Percentiles rank a stretch among this genome's conserved stretches.
These are phyloP conservation scores for Chrysomallon squamiferum DNA, from an alignment of 1,140 invertebrate genomes.

Conservation along the genomic window DNA sequence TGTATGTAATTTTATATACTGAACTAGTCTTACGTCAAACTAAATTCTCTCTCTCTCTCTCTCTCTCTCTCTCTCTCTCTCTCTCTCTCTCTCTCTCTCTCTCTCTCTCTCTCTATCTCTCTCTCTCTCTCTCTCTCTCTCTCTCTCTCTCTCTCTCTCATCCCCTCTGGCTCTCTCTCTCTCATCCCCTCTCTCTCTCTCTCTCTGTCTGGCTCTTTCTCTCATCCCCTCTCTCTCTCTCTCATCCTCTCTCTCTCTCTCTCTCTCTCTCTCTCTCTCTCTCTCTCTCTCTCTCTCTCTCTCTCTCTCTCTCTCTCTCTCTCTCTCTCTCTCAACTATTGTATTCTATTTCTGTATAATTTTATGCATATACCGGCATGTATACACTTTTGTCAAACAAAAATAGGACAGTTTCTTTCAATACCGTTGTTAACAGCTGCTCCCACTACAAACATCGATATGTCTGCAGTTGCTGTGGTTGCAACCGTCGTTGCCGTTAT, in stretches of 20 bases:
- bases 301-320: not conserved
- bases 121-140: not conserved
- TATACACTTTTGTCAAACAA: too few species aligned
- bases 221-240: not conserved
- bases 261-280: not conserved
- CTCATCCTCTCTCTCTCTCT: not conserved
- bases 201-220: not conserved
- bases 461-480: too few species aligned
- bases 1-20: not conserved
- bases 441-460: too few species aligned
- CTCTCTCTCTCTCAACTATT: not conserved
- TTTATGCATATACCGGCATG: too few species aligned
- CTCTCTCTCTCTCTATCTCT: conserved; percentile 2
- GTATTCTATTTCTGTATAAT: not conserved
- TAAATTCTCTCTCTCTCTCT: not conserved
- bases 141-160: not conserved
- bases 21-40: too few species aligned
- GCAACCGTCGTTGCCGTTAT: not conserved
- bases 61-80: conserved; percentile 3
- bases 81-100: not conserved
- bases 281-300: not conserved
- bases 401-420: too few species aligned
- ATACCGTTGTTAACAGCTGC: too few species aligned
- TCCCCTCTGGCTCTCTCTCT: not conserved
- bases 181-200: not conserved